A percentile compares a stretch with the other conserved stretches of the same genome.
phyloP scores from a whole-genome alignment of 2,797 vertebrate genomes.

The Presbytis comata region DNA sequence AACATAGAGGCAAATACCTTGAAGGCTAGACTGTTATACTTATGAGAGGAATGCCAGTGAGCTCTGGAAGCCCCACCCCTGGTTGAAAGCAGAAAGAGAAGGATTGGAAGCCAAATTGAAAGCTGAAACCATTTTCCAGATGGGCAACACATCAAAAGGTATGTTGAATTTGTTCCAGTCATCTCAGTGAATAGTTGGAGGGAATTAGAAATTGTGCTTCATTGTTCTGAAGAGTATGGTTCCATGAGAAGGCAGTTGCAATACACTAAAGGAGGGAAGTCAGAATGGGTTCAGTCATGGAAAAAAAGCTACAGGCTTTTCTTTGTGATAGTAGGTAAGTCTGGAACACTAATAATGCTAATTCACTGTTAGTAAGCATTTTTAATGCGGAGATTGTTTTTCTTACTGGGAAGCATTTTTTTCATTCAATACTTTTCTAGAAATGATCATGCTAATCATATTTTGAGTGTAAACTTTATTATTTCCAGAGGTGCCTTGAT shows the following conservation, averaged over 20 bases:
- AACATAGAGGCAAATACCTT: not conserved
- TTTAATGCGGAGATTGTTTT: not conserved
- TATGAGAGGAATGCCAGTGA: not conserved
- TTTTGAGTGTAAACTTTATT: slow-evolving; percentile 7
- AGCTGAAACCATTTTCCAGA: not conserved
- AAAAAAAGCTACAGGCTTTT: not conserved
- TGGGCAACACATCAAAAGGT: not conserved
- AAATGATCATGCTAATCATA: not conserved
- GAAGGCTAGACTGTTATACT: not conserved
- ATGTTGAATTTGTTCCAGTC: not conserved
- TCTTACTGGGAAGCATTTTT: not conserved
- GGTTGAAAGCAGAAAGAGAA: not conserved
- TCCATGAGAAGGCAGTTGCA: not conserved
- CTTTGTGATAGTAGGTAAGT: not conserved
- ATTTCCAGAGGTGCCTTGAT: not conserved
- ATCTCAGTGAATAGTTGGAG: not conserved
- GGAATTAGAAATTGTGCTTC: not conserved
- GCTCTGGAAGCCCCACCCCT: not conserved
- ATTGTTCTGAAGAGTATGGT: not conserved
- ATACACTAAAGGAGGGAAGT: not conserved
- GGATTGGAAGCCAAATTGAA: not conserved
- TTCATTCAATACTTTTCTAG: not conserved
- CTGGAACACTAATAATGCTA: not conserved
- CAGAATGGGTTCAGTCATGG: not conserved
- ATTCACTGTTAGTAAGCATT: not conserved